Evolutionary conservation across 2,888 invertebrate genomes (phyloP).

Genomic region (Cactoblastis cactorum): DNA sequence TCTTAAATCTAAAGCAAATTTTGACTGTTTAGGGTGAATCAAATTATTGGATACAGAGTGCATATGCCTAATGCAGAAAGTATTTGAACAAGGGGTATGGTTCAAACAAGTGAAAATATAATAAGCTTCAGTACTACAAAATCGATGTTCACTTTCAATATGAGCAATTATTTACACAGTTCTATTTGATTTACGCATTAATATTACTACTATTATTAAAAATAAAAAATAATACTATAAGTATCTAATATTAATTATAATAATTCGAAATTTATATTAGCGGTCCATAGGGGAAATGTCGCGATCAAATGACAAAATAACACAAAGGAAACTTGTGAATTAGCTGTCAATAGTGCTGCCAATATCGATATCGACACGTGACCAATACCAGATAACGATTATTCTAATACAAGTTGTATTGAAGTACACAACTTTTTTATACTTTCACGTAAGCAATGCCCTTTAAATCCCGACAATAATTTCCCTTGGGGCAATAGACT

Average conservation of each 20-base stretch:
- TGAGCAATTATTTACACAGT: constrained; percentile 14
- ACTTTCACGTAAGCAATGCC: constrained; percentile 70
- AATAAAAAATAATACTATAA: neutral
- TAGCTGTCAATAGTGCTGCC: constrained; percentile 27
- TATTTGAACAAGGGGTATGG: constrained; percentile 40
- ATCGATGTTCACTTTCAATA: constrained; percentile 16
- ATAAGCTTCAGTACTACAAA: constrained; percentile 1
- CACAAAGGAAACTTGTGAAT: constrained; percentile 1
- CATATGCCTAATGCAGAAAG: constrained; percentile 30
- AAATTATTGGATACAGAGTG: constrained; percentile 45
- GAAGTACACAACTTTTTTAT: constrained; percentile 69
- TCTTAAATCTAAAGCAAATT: constrained; percentile 52
- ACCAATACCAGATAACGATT: constrained; percentile 53
- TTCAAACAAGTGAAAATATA: constrained; percentile 30
- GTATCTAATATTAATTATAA: neutral
- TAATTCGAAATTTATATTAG: neutral
- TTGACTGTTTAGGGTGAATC: constrained; percentile 50
- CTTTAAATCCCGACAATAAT: constrained; percentile 80
- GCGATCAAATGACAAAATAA: neutral
- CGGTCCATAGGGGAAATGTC: neutral
- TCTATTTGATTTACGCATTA: neutral
- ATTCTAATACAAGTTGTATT: constrained; percentile 55
- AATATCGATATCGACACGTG: constrained; percentile 52
- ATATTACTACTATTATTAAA: neutral
- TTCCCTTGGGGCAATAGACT: constrained; percentile 69